Percentiles rank a stretch among this genome's conserved stretches.
These are phyloP conservation scores for Himalopsyche phryganea DNA, from an alignment of 1,140 invertebrate genomes.

Conservation along the genomic window DNA sequence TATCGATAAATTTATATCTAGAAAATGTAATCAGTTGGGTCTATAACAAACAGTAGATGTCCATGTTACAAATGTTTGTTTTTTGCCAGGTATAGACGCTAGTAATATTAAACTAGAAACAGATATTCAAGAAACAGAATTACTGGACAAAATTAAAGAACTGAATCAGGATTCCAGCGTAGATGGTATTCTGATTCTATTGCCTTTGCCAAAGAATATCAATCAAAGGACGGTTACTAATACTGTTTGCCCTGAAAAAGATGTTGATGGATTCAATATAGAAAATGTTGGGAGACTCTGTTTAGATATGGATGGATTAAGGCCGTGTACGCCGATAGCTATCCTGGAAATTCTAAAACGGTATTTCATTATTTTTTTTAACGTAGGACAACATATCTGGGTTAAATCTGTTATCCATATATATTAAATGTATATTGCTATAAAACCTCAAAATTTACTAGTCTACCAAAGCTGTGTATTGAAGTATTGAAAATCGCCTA, in stretches of 20 bases:
- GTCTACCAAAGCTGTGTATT: too few relatives aligned
- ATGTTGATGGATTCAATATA: slow-evolving; percentile 88
- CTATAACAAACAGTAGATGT: too few relatives aligned
- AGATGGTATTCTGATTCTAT: slow-evolving; percentile 82
- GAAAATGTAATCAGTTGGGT: too few relatives aligned
- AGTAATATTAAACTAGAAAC: slow-evolving; percentile 57
- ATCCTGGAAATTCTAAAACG: slow-evolving; percentile 74
- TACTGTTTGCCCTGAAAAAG: slow-evolving; percentile 74
- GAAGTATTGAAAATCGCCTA: too few relatives aligned
- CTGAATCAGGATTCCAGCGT: slow-evolving; percentile 69
- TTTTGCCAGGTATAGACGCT: slow-evolving; percentile 58
- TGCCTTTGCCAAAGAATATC: slow-evolving; percentile 76
- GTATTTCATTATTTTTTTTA: slow-evolving; percentile 33
- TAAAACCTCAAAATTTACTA: too few relatives aligned
- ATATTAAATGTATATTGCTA: too few relatives aligned
- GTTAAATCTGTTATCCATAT: too few relatives aligned
- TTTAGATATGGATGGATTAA: slow-evolving; percentile 69
- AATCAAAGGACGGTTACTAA: slow-evolving; percentile 75
- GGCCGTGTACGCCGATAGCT: slow-evolving; percentile 82
- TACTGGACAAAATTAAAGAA: slow-evolving; percentile 61
- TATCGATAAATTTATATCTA: too few relatives aligned
- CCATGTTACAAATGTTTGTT: too few relatives aligned
- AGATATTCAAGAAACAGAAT: slow-evolving; percentile 60
- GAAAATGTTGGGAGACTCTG: slow-evolving; percentile 75
- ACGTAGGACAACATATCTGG: neutral